Percentiles rank a stretch among this genome's conserved stretches.
These are phyloP conservation scores for Microplitis deprimator DNA, from an alignment of 2,888 invertebrate genomes.

Conservation along the genomic window DNA sequence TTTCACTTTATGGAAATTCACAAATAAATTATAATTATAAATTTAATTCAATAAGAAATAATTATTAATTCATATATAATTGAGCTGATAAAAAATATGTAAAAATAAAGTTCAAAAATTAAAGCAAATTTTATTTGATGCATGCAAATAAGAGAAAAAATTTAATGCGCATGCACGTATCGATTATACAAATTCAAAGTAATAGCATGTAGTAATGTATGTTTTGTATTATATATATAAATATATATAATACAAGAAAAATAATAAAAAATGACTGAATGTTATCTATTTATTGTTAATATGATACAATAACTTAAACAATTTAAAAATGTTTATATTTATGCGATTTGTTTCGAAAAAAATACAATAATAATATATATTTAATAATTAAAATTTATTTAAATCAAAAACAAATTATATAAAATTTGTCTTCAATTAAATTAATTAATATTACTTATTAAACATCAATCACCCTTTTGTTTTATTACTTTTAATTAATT, in stretches of 20 bases:
- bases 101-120: no score
- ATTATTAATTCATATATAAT: no score
- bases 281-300: slow-evolving; percentile 58
- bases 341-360: slow-evolving; percentile 37
- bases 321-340: slow-evolving; percentile 47
- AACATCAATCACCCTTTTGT: not conserved
- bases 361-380: slow-evolving; percentile 21
- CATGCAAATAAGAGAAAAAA: not conserved
- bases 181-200: not conserved
- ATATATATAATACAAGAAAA: not conserved
- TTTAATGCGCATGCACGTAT: not conserved
- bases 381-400: slow-evolving; percentile 13
- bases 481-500: not conserved
- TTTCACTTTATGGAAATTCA: not conserved
- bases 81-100: no score
- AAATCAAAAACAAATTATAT: slow-evolving; percentile 5
- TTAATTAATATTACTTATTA: not conserved
- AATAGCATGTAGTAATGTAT: not conserved
- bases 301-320: slow-evolving; percentile 62
- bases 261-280: slow-evolving; percentile 47
- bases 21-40: not conserved
- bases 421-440: not conserved
- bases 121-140: no score
- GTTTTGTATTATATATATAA: not conserved
- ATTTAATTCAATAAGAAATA: no score